These are phyloP conservation scores for Blera fallax DNA, from an alignment of 2,888 invertebrate species.

Conservation along the genomic window DNA sequence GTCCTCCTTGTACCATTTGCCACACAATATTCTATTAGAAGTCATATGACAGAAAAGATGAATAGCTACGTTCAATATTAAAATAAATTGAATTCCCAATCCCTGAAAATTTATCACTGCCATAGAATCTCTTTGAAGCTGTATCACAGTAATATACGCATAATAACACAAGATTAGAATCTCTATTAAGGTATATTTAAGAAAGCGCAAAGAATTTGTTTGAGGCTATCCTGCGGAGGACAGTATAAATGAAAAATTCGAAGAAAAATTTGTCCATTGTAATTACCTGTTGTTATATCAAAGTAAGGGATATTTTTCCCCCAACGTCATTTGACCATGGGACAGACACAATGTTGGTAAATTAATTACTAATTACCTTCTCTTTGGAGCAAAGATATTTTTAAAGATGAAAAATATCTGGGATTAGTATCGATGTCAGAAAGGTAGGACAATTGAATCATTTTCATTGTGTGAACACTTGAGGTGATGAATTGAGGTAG, in stretches of 20 bases:
- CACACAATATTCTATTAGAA: background rate
- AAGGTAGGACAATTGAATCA: background rate
- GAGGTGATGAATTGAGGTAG: background rate
- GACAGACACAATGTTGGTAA: background rate
- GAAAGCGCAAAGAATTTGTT: background rate
- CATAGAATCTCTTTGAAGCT: conserved; percentile 6
- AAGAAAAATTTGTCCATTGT: background rate
- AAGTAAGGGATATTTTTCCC: background rate
- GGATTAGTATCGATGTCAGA: background rate
- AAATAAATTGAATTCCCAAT: background rate
- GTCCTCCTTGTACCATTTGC: too few species aligned
- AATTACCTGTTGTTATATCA: background rate
- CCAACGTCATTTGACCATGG: background rate
- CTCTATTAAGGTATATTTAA: background rate
- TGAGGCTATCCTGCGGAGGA: background rate
- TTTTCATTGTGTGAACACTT: background rate
- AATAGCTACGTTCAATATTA: background rate
- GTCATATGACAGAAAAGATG: background rate
- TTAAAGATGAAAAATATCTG: background rate
- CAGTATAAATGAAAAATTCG: background rate
- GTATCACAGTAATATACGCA: background rate
- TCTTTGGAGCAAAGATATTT: background rate
- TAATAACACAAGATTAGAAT: background rate
- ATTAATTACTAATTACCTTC: conserved; percentile 21
- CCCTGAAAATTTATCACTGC: background rate